Percentiles rank a stretch among this genome's conserved stretches.
Evolutionary conservation across 2,797 vertebrate species (phyloP).

Genomic region (Rhodeus uyekii): DNA sequence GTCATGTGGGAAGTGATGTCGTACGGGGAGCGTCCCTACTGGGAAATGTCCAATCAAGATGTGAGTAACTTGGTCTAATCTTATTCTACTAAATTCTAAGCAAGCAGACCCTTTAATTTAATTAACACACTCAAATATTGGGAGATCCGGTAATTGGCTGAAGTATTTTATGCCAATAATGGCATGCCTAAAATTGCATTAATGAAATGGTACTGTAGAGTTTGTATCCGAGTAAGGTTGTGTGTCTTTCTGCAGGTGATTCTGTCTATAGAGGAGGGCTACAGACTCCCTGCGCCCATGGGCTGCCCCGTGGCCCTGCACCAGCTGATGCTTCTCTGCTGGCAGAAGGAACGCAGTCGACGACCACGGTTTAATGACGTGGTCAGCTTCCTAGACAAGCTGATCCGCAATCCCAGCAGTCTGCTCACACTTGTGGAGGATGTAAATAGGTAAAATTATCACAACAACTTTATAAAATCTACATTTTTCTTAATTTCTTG

Average conservation of each 20-base stretch:
- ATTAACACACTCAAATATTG: neutral
- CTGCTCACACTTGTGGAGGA: constrained; percentile 88
- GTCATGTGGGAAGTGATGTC: constrained; percentile 99
- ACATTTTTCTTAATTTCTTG: neutral
- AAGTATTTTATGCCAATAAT: neutral
- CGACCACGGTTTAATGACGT: constrained; percentile 90
- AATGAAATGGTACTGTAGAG: neutral
- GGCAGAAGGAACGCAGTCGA: constrained; percentile 94
- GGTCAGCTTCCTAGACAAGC: constrained; percentile 92
- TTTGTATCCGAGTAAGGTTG: neutral
- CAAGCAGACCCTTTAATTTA: neutral
- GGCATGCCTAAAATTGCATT: neutral
- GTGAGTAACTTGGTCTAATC: constrained; percentile 74
- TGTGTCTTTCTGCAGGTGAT: constrained; percentile 82
- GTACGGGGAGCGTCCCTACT: constrained; percentile 96
- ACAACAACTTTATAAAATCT: neutral
- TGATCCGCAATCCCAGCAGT: constrained; percentile 93
- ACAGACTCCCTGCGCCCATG: constrained; percentile 95
- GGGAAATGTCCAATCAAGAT: constrained; percentile 99
- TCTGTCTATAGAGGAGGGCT: constrained; percentile 97
- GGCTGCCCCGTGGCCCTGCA: constrained; percentile 94
- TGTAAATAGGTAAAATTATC: constrained; percentile 63
- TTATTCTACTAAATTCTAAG: neutral
- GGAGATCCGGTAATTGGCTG: neutral
- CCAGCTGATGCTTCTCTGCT: constrained; percentile 97